Percentiles rank a stretch among this genome's conserved stretches.
These are phyloP conservation scores for Limnodromus scolopaceus DNA, from an alignment of 2,797 vertebrate genomes.

Conservation along the genomic window DNA sequence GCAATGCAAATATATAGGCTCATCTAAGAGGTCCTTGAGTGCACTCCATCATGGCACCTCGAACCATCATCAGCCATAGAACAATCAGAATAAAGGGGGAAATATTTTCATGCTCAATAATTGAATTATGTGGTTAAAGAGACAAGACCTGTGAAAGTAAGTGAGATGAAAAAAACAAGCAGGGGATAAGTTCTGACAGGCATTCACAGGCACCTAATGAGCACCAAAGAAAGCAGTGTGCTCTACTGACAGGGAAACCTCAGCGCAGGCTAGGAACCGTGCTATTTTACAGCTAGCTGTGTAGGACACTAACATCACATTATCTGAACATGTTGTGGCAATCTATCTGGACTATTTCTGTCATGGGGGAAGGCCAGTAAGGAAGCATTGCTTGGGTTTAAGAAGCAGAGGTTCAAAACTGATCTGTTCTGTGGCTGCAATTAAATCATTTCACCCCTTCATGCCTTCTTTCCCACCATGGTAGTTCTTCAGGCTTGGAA, in stretches of 20 bases:
- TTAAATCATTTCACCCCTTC: not conserved
- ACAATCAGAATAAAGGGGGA: slow-evolving; percentile 41
- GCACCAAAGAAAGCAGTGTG: not conserved
- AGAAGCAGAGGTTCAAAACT: not conserved
- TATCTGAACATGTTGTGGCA: not conserved
- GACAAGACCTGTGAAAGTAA: not conserved
- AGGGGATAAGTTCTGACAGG: slow-evolving; percentile 4
- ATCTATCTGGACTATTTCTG: not conserved
- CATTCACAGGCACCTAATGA: slow-evolving; percentile 1
- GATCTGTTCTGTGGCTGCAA: not conserved
- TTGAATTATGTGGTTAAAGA: slow-evolving; percentile 56
- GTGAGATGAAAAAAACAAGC: not conserved
- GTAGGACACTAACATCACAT: not conserved
- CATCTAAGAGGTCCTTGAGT: slow-evolving; percentile 61
- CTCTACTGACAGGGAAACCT: not conserved
- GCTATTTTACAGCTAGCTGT: not conserved
- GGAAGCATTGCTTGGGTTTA: not conserved
- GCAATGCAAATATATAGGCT: slow-evolving; percentile 63
- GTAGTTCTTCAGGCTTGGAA: not conserved
- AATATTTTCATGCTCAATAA: slow-evolving; percentile 53
- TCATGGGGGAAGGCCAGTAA: not conserved
- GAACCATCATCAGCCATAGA: not conserved
- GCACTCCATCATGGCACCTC: slow-evolving; percentile 52
- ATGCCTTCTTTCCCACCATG: not conserved
- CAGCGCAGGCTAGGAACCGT: not conserved